Evolutionary conservation across 2,888 invertebrate genomes (phyloP), one percentile per base, ranked within the genome.

Genomic region (Euproctis similis): DNA sequence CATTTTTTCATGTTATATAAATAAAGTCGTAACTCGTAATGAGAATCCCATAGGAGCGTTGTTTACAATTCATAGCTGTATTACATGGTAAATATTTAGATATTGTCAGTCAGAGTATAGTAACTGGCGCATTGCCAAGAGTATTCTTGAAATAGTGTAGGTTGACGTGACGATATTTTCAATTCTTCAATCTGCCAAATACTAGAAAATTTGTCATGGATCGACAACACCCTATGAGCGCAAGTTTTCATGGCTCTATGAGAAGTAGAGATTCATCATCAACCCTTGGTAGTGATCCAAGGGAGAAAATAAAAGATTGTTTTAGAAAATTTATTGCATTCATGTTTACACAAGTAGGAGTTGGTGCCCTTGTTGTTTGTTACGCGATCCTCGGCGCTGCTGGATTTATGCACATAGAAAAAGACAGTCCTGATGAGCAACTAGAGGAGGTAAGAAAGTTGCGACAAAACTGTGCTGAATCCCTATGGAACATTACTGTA

Each of bases 281-380:
- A 0, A 88, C 89, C 10, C 87, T 87, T 22, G 88, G 87, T 34
- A 86, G 87, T 56, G 90, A 91, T 51, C 89, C 92, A 0, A 81
- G 89, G 16, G 92, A 92, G 59, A 91, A 90, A 58, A 88, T 95
- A 31, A 94, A 93, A 70, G 92, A 94, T 59, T 95, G 94, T 64
- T 92, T 92, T 55, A 87, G 95, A 22, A 94, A 94, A 70, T 87
- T 94, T 49, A 89, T 94, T 31, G 94, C 94, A 4, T 95, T 95
- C 60, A 95, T 95, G 95, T 95, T 94, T 78, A 95, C 95, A 4
- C 95, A 95, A 87, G 92, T 93, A 57, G 95, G 95, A 46, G 95
- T 95, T 17, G 95, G 95, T 31, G 95, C 93, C 5, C 81, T 95
- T 9, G 92, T 95, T 24, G 93, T 95, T 2, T 90, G 94, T 42